Evolutionary conservation across 1,140 invertebrate species (phyloP), one percentile per base, ranked within the genome.

Genomic region (Pseudomyrmex cubaensis): DNA sequence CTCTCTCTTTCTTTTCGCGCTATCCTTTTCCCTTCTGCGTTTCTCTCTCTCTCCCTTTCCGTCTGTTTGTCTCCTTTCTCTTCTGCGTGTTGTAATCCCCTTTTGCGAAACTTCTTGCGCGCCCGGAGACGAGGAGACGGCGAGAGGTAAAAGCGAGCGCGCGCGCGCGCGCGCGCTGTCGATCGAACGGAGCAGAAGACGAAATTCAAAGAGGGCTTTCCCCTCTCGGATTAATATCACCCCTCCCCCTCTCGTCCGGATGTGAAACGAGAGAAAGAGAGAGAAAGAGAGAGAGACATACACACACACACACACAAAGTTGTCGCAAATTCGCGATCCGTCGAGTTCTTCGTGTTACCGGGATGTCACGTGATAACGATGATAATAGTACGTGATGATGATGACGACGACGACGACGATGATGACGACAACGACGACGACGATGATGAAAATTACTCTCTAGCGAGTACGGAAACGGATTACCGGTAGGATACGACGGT

Each of bases 11-110:
- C 76, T 80, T 88, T 86, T 77, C 74, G 76, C 84, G 56, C 50
- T 64, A 44, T 63, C 72, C 64, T 83, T 75, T 78, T 85, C 72
- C 83, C 82, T 87, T 86, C 57, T 75, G 89, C 64, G 86, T 83
- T 72, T 35, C 35, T 35, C 35, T 35, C 35, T 35, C 35, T 35
- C 5, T 82, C 78, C 85, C 69, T 84, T 83, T 84, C 83, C 83
- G 85, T 85, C 85, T 85, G 74, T 91, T 73, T 84, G 83, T 83
- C 85, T 90, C 84, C 87, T 91, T 89, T 90, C 85, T 90, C 85
- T 87, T 89, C 87, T 85, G 91, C 76, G 89, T 93, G 92, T 93
- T 93, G 93, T 91, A 93, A 93, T 93, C 90, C 91, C 35, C 88
- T 90, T 93, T 93, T 94, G 93, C 93, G 93, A 93, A 94, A 93